Evolutionary conservation across 1,140 invertebrate genomes (phyloP), one percentile per base, ranked within the genome.

Genomic region (Heterodera carotae): DNA sequence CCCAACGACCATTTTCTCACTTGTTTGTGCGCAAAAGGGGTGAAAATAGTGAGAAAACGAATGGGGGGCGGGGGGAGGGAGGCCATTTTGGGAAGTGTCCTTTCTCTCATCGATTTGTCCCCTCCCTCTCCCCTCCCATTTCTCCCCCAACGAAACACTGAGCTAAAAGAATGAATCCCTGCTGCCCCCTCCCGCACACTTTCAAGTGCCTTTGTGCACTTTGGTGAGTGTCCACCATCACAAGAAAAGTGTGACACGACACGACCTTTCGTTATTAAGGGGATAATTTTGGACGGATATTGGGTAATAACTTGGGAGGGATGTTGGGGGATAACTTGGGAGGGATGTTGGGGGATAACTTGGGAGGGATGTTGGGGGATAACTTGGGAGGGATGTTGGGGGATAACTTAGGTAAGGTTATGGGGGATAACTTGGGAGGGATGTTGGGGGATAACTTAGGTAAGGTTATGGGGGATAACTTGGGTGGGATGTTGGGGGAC

Each of bases 1-100:
- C 25, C 22, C 18, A 6, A 5, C 60, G 8, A 31, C 60, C 62
- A 66, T 66, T 66, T 34, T 27, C 62, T 15, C 27, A 8, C 18
- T 10, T 22, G 18, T 66, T 66, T 66, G 62, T 66, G 27, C 62
- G 27, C 62, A 34, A 29, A 66, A 66, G 27, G 25, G 62, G 12
- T 43, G 62, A 66, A 66, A 34, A 66, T 31, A 66, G 62, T 66
- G 62, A 34, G 62, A 66, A 34, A 66, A 34, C 10, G 27, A 27
- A 25, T 22, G 62, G 33, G 33, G 7, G 7, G 7, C 12, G 62
- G 62, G 27, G 33, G 25, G 62, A 25, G 7, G 33, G 62, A 66
- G 62, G 62, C 48, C 48, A 53, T 53, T 53, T 53, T 53, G 48
- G 48, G 48, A 53, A 53, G 48, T 53, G 48, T 53, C 48, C 48